phyloP scores from a whole-genome alignment of 2,888 invertebrate genomes.

The Polydesmus complanatus region DNA sequence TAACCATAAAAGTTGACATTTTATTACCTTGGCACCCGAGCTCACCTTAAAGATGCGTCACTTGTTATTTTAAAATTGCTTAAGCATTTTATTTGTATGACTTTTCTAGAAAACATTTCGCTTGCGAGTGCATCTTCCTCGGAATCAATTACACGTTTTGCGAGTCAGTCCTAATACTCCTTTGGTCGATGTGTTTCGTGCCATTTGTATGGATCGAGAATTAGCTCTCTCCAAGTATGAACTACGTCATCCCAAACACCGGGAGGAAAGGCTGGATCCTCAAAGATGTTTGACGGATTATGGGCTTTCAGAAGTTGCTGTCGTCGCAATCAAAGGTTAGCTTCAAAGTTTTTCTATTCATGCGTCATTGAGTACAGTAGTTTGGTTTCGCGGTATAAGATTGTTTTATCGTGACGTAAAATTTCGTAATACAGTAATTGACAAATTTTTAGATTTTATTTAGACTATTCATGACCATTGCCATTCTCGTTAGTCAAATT shows the following conservation, averaged over 20 bases:
- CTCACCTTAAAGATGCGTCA: background rate
- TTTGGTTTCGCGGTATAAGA: background rate
- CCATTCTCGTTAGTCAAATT: too few species aligned
- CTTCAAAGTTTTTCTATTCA: too few species aligned
- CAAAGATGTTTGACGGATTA: conserved; percentile 47
- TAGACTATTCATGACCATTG: too few species aligned
- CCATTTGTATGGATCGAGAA: conserved; percentile 61
- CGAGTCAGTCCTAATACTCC: conserved; percentile 54
- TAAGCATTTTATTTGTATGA: background rate
- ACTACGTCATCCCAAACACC: conserved; percentile 56
- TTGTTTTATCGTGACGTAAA: background rate
- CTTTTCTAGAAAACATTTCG: conserved; percentile 31
- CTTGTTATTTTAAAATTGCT: background rate
- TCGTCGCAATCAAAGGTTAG: conserved; percentile 9
- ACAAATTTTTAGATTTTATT: too few species aligned
- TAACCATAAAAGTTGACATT: too few species aligned
- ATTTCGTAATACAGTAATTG: too few species aligned
- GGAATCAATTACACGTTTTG: conserved; percentile 62
- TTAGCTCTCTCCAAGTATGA: conserved; percentile 58
- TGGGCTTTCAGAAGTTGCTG: conserved; percentile 47
- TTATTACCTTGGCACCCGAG: background rate
- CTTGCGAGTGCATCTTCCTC: conserved; percentile 53
- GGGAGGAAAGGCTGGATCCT: conserved; percentile 45
- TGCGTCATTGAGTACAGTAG: too few species aligned
- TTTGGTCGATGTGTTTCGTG: conserved; percentile 51